Percentiles rank a stretch among this genome's conserved stretches.
phyloP scores from a whole-genome alignment of 2,888 invertebrate genomes.

The Hololepta plana region DNA sequence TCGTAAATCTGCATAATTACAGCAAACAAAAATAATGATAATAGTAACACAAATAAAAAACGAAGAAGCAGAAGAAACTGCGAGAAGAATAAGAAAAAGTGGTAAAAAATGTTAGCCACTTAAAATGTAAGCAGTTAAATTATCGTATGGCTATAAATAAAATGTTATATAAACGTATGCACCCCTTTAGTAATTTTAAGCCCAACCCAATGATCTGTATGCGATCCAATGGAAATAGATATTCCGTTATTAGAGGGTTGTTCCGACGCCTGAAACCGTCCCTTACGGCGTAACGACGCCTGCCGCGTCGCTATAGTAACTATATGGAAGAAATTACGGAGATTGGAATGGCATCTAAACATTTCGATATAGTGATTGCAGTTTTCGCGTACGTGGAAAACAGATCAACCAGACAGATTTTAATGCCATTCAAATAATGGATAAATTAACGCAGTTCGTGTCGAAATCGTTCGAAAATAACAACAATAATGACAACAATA shows the following conservation, averaged over 20 bases:
- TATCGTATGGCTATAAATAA: conserved; percentile 22
- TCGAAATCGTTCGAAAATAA: conserved; percentile 50
- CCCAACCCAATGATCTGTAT: conserved; percentile 11
- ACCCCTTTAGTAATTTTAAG: conserved; percentile 11
- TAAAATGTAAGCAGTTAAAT: conserved; percentile 26
- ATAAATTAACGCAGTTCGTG: conserved; percentile 81
- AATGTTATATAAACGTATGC: conserved; percentile 14
- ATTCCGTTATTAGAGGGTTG: conserved; percentile 16
- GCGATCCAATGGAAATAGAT: conserved; percentile 12
- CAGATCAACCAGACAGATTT: too few relatives aligned
- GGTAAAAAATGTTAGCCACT: conserved; percentile 28
- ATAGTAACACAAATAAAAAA: too few relatives aligned
- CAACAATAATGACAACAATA: conserved; percentile 32
- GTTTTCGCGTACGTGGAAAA: conserved; percentile 23
- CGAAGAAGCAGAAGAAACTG: too few relatives aligned
- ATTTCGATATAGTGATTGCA: conserved; percentile 24
- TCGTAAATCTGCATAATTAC: conserved; percentile 26
- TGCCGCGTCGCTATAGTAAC: conserved; percentile 22
- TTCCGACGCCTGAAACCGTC: conserved; percentile 18
- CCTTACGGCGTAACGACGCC: conserved; percentile 14
- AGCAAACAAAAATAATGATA: conserved; percentile 17
- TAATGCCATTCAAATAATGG: too few relatives aligned
- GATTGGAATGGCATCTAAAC: conserved; percentile 20
- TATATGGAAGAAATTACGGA: conserved; percentile 13
- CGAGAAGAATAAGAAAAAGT: conserved; percentile 24